Percentiles rank a stretch among this genome's conserved stretches.
Conservation (phyloP, 2,888 invertebrate species). For the Tachystola acroxantha region DNA sequence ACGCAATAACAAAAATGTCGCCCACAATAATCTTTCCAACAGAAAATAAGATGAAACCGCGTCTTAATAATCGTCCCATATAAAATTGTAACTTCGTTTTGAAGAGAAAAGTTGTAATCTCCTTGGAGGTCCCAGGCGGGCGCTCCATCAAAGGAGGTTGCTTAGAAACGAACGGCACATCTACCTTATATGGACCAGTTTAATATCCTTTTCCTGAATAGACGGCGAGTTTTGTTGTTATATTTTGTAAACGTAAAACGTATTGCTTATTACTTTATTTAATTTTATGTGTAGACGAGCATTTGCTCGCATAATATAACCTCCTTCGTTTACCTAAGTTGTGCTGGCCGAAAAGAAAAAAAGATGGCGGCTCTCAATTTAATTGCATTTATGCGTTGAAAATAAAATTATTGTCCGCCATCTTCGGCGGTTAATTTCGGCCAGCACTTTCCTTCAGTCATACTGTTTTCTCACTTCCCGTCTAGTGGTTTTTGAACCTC, state of each 20-base stretch:
- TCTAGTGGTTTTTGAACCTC: no score
- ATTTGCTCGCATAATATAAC: no score
- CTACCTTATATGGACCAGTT: constrained; percentile 31
- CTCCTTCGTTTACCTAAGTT: no score
- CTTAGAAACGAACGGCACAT: constrained; percentile 36
- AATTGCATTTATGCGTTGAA: no score
- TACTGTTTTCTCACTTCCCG: no score
- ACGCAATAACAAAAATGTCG: not conserved
- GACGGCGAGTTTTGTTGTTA: constrained; percentile 25
- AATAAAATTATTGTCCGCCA: no score
- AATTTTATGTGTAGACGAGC: no score
- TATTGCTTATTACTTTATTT: no score
- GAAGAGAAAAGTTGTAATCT: constrained; percentile 39
- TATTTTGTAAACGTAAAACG: constrained; percentile 14
- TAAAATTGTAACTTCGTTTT: constrained; percentile 33
- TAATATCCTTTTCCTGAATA: constrained; percentile 26
- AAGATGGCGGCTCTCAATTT: no score
- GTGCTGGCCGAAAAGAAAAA: no score
- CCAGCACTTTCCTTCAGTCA: no score
- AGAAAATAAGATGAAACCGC: constrained; percentile 2
- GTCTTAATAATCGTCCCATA: constrained; percentile 17
- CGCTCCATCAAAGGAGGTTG: constrained; percentile 31
- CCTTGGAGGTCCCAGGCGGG: constrained; percentile 26
- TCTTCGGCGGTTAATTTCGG: no score
- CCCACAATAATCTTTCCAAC: not conserved